These are phyloP conservation scores for Agriopis leucophaearia DNA, from an alignment of 2,888 invertebrate species.

Conservation along the genomic window DNA sequence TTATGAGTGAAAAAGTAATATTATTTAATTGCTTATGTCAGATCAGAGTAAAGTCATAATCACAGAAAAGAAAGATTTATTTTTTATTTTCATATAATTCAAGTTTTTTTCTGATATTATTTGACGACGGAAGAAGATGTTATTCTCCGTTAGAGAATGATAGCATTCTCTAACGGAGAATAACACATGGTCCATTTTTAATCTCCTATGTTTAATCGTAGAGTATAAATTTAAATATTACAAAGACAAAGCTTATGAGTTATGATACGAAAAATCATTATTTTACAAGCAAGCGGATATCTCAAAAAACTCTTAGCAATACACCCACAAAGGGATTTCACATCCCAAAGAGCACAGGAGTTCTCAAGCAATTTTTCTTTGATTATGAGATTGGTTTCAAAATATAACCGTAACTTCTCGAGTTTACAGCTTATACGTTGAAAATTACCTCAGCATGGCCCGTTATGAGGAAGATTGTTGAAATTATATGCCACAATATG, in stretches of 20 bases:
- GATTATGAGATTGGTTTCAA: constrained; percentile 43
- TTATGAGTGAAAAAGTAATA: too few species aligned
- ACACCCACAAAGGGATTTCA: constrained; percentile 50
- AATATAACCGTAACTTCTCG: constrained; percentile 26
- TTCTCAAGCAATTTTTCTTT: constrained; percentile 47
- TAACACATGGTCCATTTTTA: not conserved
- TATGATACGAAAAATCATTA: not conserved
- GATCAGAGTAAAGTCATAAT: not conserved
- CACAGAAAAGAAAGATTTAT: too few species aligned
- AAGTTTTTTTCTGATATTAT: too few species aligned
- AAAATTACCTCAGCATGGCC: constrained; percentile 87
- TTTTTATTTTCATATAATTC: too few species aligned
- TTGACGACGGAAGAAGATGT: not conserved
- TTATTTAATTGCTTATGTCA: too few species aligned
- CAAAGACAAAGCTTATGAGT: not conserved
- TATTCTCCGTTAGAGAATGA: too few species aligned
- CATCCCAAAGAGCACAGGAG: constrained; percentile 48
- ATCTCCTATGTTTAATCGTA: not conserved
- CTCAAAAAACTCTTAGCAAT: constrained; percentile 55
- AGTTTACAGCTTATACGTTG: constrained; percentile 10
- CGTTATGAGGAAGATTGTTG: constrained; percentile 86
- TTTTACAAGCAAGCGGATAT: constrained; percentile 30
- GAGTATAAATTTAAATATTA: not conserved
- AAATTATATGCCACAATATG: constrained; percentile 87
- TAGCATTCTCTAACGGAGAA: not conserved